Conservation (phyloP, 2,888 invertebrate genomes). For the Hipparchia semele region DNA sequence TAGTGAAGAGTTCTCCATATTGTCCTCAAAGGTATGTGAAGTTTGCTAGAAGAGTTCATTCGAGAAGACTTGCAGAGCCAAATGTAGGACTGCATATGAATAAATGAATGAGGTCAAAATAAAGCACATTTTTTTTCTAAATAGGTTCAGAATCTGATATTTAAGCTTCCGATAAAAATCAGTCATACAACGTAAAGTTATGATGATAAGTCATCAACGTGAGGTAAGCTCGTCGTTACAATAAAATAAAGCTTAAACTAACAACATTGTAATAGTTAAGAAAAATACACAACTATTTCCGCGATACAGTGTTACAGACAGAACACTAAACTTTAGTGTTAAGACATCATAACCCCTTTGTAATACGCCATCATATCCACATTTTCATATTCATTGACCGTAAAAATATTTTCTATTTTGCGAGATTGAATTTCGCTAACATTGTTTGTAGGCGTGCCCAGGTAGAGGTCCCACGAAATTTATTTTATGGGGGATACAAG, state of each 20-base stretch:
- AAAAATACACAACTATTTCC: slow-evolving; percentile 10
- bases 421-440: slow-evolving; percentile 77
- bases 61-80: no score
- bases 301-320: slow-evolving; percentile 34
- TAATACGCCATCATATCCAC: slow-evolving; percentile 58
- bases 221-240: neutral
- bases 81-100: no score
- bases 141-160: no score
- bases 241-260: neutral
- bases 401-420: slow-evolving; percentile 79
- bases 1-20: no score
- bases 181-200: neutral
- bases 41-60: no score
- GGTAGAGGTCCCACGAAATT: slow-evolving; percentile 61
- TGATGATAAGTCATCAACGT: neutral
- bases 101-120: no score
- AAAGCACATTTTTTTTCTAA: no score
- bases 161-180: no score
- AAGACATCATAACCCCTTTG: slow-evolving; percentile 58
- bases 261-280: neutral
- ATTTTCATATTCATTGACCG: slow-evolving; percentile 79
- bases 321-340: slow-evolving; percentile 51
- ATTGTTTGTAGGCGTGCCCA: slow-evolving; percentile 71
- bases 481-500: slow-evolving; percentile 55
- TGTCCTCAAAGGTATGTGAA: no score